Evolutionary conservation across 2,797 vertebrate species (phyloP).

Genomic region (Pelobates cultripes): DNA sequence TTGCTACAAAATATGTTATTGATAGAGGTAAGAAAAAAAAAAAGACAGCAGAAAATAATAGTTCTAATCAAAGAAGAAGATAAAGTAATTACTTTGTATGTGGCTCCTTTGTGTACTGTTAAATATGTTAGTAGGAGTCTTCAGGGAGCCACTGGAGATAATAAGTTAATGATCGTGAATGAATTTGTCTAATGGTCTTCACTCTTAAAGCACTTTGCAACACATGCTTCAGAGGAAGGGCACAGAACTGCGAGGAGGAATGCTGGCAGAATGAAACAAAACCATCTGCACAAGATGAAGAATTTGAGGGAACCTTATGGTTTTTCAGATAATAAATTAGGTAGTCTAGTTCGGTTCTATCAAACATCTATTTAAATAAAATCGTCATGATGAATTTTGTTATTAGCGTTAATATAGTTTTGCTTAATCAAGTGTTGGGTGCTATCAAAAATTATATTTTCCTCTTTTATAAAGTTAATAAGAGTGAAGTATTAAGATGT

Average conservation of each 20-base stretch:
- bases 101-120: neutral
- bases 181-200: neutral
- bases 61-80: neutral
- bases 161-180: neutral
- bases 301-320: too few relatives aligned
- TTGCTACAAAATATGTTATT: neutral
- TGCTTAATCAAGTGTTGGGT: too few relatives aligned
- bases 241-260: neutral
- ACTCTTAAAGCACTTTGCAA: neutral
- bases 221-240: neutral
- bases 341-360: too few relatives aligned
- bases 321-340: too few relatives aligned
- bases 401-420: too few relatives aligned
- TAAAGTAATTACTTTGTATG: neutral
- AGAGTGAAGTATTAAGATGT: conserved; percentile 6
- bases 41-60: neutral
- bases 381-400: too few relatives aligned
- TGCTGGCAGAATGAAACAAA: too few relatives aligned
- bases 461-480: conserved; percentile 15
- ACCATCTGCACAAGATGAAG: too few relatives aligned
- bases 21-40: neutral
- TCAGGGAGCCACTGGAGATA: neutral
- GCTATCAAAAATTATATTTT: too few relatives aligned
- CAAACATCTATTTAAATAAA: too few relatives aligned
- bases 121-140: neutral